Percentiles rank a stretch among this genome's conserved stretches.
phyloP scores from a whole-genome alignment of 1,140 invertebrate genomes.

The Diorhabda elongata region DNA sequence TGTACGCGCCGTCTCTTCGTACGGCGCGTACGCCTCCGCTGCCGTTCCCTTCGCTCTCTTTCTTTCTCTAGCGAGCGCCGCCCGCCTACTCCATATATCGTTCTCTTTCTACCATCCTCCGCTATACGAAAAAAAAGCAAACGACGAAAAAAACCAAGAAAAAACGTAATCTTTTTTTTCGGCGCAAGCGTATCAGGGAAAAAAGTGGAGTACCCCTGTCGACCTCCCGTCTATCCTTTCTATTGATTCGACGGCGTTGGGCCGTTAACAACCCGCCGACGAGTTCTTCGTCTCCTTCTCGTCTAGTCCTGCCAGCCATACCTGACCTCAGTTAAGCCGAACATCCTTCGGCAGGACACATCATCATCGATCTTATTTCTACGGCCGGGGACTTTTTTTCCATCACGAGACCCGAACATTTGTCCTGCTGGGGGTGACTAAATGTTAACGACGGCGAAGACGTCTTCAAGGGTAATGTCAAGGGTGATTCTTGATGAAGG shows the following conservation, averaged over 20 bases:
- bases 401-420: not conserved
- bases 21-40: slow-evolving; percentile 10
- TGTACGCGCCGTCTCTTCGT: slow-evolving; percentile 7
- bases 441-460: not conserved
- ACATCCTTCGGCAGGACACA: slow-evolving; percentile 36
- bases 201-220: slow-evolving; percentile 18
- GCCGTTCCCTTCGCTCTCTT: not conserved
- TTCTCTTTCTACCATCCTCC: slow-evolving; percentile 6
- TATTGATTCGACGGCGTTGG: slow-evolving; percentile 28
- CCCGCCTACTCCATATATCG: not conserved
- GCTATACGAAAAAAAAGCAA: slow-evolving; percentile 23
- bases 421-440: not conserved
- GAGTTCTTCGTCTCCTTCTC: slow-evolving; percentile 20
- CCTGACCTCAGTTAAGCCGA: slow-evolving; percentile 39
- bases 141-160: slow-evolving; percentile 26
- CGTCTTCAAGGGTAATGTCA: slow-evolving; percentile 7
- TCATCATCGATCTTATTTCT: slow-evolving; percentile 19
- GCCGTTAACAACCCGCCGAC: slow-evolving; percentile 9
- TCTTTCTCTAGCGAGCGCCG: not conserved
- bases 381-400: not conserved
- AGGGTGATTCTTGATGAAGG: not conserved
- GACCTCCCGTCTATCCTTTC: slow-evolving; percentile 11
- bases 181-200: slow-evolving; percentile 4
- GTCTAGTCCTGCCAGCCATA: slow-evolving; percentile 25
- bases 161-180: slow-evolving; percentile 26